Evolutionary conservation across 2,888 invertebrate species (phyloP).

Genomic region (Oasisia sp.): DNA sequence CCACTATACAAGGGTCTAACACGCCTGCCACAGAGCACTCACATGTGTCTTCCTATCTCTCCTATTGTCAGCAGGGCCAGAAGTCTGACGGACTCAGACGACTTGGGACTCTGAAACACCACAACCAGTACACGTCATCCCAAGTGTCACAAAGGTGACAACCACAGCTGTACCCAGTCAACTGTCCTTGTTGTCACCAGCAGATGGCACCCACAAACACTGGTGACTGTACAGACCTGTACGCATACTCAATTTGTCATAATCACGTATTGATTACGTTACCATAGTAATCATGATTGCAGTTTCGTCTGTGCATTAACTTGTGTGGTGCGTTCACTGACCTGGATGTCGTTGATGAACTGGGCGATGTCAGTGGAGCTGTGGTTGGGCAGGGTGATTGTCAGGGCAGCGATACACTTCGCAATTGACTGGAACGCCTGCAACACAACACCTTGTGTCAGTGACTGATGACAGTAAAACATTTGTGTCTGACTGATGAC

Average conservation of each 20-base stretch:
- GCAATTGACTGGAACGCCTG: constrained; percentile 94
- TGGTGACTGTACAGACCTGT: no score
- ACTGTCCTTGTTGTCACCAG: no score
- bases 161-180: no score
- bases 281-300: no score
- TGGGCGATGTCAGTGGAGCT: constrained; percentile 71
- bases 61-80: constrained; percentile 95
- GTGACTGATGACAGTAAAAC: no score
- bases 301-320: no score
- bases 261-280: no score
- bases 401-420: constrained; percentile 94
- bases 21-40: constrained; percentile 64
- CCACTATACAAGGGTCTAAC: no score
- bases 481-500: no score
- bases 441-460: constrained; percentile 26
- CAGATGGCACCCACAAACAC: no score
- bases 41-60: constrained; percentile 95
- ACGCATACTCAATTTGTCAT: no score
- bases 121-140: neutral
- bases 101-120: constrained; percentile 53
- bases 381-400: constrained; percentile 80
- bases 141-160: neutral
- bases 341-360: constrained; percentile 66
- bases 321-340: constrained; percentile 36
- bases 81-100: constrained; percentile 76